These are phyloP conservation scores for Elmis aenea DNA, from an alignment of 2,888 invertebrate genomes.

Conservation along the genomic window DNA sequence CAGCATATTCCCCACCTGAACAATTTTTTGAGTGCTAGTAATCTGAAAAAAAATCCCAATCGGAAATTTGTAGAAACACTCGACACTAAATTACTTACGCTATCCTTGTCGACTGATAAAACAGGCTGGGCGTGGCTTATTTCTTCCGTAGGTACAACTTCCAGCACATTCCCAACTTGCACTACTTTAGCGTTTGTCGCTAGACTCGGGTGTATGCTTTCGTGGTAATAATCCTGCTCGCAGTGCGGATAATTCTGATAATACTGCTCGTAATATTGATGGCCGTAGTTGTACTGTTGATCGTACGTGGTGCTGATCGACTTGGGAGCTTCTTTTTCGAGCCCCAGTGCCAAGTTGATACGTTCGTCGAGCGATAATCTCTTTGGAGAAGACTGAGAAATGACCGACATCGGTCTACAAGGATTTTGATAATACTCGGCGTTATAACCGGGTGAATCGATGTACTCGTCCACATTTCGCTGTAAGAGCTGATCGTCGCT, in stretches of 20 bases:
- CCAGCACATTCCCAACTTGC: slow-evolving; percentile 56
- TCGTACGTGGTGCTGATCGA: slow-evolving; percentile 19
- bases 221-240: slow-evolving; percentile 1
- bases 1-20: slow-evolving; percentile 57
- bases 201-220: background rate
- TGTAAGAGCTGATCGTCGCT: slow-evolving; percentile 48
- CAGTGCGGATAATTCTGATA: slow-evolving; percentile 1
- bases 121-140: slow-evolving; percentile 8
- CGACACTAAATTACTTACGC: no score
- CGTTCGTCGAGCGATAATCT: slow-evolving; percentile 57
- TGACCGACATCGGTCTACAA: background rate
- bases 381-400: slow-evolving; percentile 48
- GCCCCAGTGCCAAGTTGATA: slow-evolving; percentile 55
- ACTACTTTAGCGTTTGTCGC: slow-evolving; percentile 30
- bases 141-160: slow-evolving; percentile 54
- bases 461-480: slow-evolving; percentile 30
- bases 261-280: slow-evolving; percentile 16
- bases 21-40: slow-evolving; percentile 31
- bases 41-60: no score
- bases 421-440: slow-evolving; percentile 10
- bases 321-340: slow-evolving; percentile 42
- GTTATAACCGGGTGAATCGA: slow-evolving; percentile 26
- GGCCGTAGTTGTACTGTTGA: slow-evolving; percentile 13
- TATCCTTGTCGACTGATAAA: slow-evolving; percentile 12
- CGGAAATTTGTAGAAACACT: no score